These are phyloP conservation scores for Lipophrys pholis DNA, from an alignment of 2,113 vertebrate species.

Conservation along the genomic window DNA sequence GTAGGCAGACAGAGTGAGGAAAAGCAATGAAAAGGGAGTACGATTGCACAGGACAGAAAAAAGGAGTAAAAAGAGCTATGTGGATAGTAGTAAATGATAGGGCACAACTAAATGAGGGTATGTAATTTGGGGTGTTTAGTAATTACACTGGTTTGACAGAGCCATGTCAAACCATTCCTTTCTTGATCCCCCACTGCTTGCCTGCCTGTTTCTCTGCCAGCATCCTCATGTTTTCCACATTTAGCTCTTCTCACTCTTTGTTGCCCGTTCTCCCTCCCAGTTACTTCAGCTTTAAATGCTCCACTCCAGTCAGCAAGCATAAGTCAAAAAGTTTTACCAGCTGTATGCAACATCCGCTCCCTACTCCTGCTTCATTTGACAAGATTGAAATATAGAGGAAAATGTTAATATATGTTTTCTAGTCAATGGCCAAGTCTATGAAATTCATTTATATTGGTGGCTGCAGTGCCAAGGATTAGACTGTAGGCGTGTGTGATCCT, in stretches of 20 bases:
- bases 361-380: conserved; percentile 56
- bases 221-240: conserved; percentile 80
- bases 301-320: conserved; percentile 58
- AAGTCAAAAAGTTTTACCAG: conserved; percentile 76
- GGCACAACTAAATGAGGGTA: conserved; percentile 79
- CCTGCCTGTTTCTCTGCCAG: conserved; percentile 54
- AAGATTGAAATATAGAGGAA: conserved; percentile 73
- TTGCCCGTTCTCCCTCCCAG: conserved; percentile 47
- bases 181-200: conserved; percentile 66
- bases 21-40: conserved; percentile 15
- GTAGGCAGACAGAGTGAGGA: conserved; percentile 4
- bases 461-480: conserved; percentile 63
- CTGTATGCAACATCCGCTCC: conserved; percentile 52
- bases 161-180: conserved; percentile 76
- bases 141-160: conserved; percentile 81
- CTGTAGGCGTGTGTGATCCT: conserved; percentile 62
- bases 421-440: conserved; percentile 60
- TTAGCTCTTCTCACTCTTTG: conserved; percentile 72
- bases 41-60: conserved; percentile 51
- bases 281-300: conserved; percentile 65
- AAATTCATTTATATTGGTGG: conserved; percentile 70
- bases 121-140: conserved; percentile 84
- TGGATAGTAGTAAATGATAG: conserved; percentile 79
- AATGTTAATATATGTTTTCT: conserved; percentile 76
- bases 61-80: conserved; percentile 68